phyloP scores from a whole-genome alignment of 1,140 invertebrate species.

The Acromyrmex charruanus region DNA sequence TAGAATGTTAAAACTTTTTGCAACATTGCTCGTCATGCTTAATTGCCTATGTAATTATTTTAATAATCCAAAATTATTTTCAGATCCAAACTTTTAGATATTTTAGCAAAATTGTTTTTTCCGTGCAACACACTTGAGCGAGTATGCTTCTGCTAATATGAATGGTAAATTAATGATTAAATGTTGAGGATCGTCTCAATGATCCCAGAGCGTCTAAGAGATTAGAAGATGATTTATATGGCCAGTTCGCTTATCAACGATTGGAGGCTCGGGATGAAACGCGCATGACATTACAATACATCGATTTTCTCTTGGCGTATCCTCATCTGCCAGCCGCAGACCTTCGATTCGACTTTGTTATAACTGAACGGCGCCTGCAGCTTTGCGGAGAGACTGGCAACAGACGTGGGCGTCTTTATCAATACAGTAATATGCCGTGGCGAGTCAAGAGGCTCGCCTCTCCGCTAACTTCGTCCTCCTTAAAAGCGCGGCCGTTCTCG shows the following conservation, averaged over 20 bases:
- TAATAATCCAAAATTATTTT: no score
- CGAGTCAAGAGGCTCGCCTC: conserved; percentile 18
- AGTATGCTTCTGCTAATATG: background rate
- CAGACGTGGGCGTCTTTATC: conserved; percentile 80
- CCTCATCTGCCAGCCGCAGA: conserved; percentile 17
- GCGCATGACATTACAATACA: conserved; percentile 51
- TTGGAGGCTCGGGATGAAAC: conserved; percentile 20
- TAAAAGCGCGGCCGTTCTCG: conserved; percentile 44
- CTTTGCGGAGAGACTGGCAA: conserved; percentile 46
- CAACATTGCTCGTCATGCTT: no score
- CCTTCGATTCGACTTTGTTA: conserved; percentile 49
- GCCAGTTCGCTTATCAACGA: conserved; percentile 18
- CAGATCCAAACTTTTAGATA: no score
- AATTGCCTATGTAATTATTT: no score
- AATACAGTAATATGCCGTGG: conserved; percentile 76
- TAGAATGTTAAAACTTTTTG: no score
- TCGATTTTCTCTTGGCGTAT: conserved; percentile 35
- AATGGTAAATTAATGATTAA: conserved; percentile 11
- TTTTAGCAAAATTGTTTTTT: no score
- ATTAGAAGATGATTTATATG: conserved; percentile 52
- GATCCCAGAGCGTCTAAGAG: background rate
- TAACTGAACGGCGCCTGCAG: conserved; percentile 59
- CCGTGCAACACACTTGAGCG: background rate
- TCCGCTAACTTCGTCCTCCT: conserved; percentile 20
- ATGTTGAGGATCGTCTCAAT: conserved; percentile 2